phyloP scores from a whole-genome alignment of 2,797 vertebrate genomes.

The Characodon lateralis region DNA sequence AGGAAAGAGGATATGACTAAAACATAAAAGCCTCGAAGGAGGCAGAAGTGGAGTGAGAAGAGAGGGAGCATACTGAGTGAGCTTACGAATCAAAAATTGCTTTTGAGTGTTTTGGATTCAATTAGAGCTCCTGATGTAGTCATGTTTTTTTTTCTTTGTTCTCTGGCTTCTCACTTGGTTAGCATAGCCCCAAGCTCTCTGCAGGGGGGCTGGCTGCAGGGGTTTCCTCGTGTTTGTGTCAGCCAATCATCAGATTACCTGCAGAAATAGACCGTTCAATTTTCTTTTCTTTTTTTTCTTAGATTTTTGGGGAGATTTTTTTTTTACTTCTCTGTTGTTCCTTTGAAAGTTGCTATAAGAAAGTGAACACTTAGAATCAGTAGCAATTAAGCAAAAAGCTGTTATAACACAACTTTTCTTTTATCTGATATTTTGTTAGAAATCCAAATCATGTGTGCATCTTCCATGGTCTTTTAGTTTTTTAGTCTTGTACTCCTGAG shows the following conservation, averaged over 20 bases:
- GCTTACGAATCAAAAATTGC: slow-evolving; percentile 37
- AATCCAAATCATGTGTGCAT: neutral
- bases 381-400: slow-evolving; percentile 26
- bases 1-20: slow-evolving; percentile 28
- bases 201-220: slow-evolving; percentile 76
- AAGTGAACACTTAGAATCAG: slow-evolving; percentile 19
- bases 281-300: slow-evolving; percentile 8
- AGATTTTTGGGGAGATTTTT: slow-evolving; percentile 29
- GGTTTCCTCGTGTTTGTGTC: slow-evolving; percentile 67
- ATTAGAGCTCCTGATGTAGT: slow-evolving; percentile 62
- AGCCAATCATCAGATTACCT: slow-evolving; percentile 64
- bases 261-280: slow-evolving; percentile 48
- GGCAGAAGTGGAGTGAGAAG: slow-evolving; percentile 22
- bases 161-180: slow-evolving; percentile 52
- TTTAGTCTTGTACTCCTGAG: neutral
- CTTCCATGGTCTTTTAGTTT: neutral
- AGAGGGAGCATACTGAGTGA: slow-evolving; percentile 35
- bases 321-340: slow-evolving; percentile 38
- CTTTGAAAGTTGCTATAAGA: slow-evolving; percentile 43
- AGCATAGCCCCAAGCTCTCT: slow-evolving; percentile 54
- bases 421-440: neutral
- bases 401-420: neutral
- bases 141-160: slow-evolving; percentile 62
- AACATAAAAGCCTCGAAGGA: slow-evolving; percentile 39
- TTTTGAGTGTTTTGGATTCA: slow-evolving; percentile 62